phyloP scores from a whole-genome alignment of 2,113 vertebrate genomes.

The Tychaedon coryphoeus region DNA sequence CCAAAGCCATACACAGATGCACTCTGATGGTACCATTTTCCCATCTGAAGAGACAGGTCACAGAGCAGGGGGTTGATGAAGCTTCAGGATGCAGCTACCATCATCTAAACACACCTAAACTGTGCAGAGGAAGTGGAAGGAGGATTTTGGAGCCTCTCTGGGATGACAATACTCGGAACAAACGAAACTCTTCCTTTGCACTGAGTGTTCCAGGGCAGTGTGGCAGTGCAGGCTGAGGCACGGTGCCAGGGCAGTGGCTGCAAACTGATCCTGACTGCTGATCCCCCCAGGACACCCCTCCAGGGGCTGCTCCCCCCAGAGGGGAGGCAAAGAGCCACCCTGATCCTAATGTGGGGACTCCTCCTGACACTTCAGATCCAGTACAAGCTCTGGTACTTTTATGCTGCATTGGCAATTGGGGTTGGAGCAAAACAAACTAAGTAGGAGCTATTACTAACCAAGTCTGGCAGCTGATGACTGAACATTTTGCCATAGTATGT shows the following conservation, averaged over 20 bases:
- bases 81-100: neutral
- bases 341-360: accelerated
- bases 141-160: neutral
- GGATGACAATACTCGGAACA: neutral
- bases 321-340: neutral
- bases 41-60: neutral
- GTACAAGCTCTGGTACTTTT: neutral
- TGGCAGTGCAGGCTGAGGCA: accelerated
- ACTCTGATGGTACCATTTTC: neutral
- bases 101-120: neutral
- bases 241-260: accelerated
- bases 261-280: neutral
- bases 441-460: neutral
- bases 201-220: neutral
- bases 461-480: neutral
- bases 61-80: neutral
- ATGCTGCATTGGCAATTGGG: neutral
- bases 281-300: neutral
- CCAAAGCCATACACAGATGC: neutral
- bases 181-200: neutral
- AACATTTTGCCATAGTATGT: neutral
- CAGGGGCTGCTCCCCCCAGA: neutral
- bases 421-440: neutral
- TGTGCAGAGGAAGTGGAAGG: neutral
- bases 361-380: neutral